These are phyloP conservation scores for Taenioides sp. DNA, from an alignment of 2,797 vertebrate genomes.

Conservation along the genomic window DNA sequence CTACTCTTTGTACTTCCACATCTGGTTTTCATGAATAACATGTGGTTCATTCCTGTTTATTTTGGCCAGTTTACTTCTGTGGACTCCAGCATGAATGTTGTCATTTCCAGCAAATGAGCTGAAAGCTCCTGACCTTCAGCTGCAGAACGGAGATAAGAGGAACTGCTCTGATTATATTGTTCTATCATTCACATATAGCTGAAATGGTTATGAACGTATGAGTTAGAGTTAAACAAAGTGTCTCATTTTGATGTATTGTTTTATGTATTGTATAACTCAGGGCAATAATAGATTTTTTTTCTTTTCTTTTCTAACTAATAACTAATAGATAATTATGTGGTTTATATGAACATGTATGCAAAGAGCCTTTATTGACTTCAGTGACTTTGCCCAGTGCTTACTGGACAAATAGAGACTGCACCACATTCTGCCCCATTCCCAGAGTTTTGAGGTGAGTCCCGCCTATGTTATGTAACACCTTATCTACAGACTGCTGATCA, in stretches of 20 bases:
- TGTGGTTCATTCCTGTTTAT: not conserved
- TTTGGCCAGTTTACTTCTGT: not conserved
- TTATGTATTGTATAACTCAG: no score
- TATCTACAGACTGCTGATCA: slow-evolving; percentile 42
- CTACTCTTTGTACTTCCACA: no score
- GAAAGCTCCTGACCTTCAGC: slow-evolving; percentile 9
- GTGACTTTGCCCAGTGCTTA: not conserved
- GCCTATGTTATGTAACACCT: slow-evolving; percentile 27
- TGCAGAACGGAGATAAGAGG: not conserved
- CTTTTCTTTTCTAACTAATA: no score
- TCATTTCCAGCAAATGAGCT: not conserved
- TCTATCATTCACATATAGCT: not conserved
- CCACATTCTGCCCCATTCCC: slow-evolving; percentile 9
- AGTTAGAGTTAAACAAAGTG: slow-evolving; percentile 39
- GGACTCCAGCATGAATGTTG: not conserved
- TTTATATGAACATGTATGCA: not conserved
- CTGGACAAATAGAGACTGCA: not conserved
- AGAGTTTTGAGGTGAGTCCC: not conserved
- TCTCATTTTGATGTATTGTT: not conserved
- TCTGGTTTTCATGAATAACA: not conserved
- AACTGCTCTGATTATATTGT: slow-evolving; percentile 7
- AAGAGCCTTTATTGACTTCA: not conserved
- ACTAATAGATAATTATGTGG: not conserved
- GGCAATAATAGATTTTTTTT: no score
- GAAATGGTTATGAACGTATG: not conserved